Conservation (phyloP, 2,797 vertebrate genomes). For the Amblyraja radiata region DNA sequence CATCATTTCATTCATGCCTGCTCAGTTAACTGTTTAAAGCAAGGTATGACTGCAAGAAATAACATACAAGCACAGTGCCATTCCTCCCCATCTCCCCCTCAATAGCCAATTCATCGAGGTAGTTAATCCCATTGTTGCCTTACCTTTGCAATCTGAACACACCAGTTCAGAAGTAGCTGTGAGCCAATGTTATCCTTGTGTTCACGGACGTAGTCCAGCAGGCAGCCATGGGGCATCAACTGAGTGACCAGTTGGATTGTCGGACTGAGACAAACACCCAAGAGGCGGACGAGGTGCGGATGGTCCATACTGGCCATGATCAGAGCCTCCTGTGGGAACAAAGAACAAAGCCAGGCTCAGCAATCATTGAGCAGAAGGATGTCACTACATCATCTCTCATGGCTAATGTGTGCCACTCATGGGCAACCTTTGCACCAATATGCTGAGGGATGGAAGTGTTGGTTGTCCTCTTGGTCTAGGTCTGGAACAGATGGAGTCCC, state of each 20-base stretch:
- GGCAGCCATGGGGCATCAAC: conserved; percentile 93
- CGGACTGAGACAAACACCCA: conserved; percentile 88
- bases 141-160: conserved; percentile 98
- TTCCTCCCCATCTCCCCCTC: neutral
- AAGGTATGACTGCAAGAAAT: neutral
- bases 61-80: too few relatives aligned
- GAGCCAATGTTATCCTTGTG: conserved; percentile 97
- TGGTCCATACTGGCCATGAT: conserved; percentile 99
- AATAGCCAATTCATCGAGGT: neutral
- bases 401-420: neutral
- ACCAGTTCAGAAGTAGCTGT: conserved; percentile 94
- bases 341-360: conserved; percentile 41
- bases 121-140: conserved; percentile 31
- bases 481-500: neutral
- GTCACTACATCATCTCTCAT: neutral
- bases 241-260: conserved; percentile 97
- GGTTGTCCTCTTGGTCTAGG: neutral
- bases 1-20: neutral
- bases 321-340: conserved; percentile 78
- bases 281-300: conserved; percentile 83
- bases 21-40: neutral
- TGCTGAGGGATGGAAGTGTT: too few relatives aligned
- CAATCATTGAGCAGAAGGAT: neutral
- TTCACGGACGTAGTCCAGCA: conserved; percentile 89
- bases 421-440: neutral